A percentile compares a stretch with the other conserved stretches of the same genome.
These are phyloP conservation scores for Protaetia brevitarsis DNA, from an alignment of 1,140 invertebrate genomes.

Conservation along the genomic window DNA sequence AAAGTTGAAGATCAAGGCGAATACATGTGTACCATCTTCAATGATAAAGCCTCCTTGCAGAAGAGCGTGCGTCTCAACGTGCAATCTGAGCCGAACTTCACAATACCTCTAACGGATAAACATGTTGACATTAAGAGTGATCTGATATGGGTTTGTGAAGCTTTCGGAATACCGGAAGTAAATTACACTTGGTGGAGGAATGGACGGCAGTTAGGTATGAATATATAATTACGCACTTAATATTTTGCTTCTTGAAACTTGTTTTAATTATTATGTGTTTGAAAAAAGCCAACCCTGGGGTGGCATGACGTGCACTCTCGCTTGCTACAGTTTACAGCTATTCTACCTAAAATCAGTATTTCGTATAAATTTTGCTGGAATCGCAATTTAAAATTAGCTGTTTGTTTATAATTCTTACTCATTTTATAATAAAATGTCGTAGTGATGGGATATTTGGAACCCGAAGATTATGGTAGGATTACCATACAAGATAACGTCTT, in stretches of 20 bases:
- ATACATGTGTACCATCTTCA: constrained; percentile 87
- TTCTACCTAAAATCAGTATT: no score
- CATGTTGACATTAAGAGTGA: constrained; percentile 83
- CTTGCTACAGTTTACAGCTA: no score
- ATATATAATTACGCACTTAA: constrained; percentile 16
- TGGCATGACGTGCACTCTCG: no score
- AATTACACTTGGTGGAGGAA: constrained; percentile 91
- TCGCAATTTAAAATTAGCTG: no score
- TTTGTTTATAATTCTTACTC: no score
- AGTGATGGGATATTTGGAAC: constrained; percentile 59
- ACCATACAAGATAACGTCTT: constrained; percentile 83
- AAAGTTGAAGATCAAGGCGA: constrained; percentile 91
- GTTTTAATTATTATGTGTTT: background rate
- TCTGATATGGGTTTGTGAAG: constrained; percentile 91
- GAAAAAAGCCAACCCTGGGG: no score
- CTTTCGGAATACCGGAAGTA: constrained; percentile 92
- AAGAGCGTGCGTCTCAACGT: constrained; percentile 79
- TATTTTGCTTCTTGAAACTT: background rate
- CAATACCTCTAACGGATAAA: constrained; percentile 83
- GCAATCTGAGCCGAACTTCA: constrained; percentile 90
- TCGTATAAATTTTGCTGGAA: no score
- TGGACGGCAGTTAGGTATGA: constrained; percentile 63
- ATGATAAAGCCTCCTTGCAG: constrained; percentile 72
- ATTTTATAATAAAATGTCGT: background rate
- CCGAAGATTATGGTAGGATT: constrained; percentile 71